phyloP scores from a whole-genome alignment of 30 jellyfish, hydroid and myxozoan genomes.

The Nemopilema nomurai region DNA sequence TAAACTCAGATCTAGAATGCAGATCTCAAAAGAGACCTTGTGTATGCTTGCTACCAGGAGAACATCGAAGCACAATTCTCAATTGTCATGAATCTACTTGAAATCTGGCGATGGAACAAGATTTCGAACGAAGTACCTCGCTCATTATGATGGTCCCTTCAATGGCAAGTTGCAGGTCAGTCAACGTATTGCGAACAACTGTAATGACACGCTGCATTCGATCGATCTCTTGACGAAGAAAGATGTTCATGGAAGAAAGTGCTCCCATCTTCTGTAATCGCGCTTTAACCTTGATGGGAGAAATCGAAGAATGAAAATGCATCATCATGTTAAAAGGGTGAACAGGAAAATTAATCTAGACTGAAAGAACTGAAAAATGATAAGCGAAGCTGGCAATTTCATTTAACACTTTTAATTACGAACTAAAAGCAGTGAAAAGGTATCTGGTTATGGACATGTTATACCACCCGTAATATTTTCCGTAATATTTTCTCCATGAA shows the following conservation, averaged over 20 bases:
- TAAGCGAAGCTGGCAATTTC: too few species aligned
- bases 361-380: too few species aligned
- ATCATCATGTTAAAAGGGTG: too few species aligned
- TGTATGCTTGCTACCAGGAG: too few species aligned
- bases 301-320: too few species aligned
- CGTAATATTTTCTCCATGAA: too few species aligned
- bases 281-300: slow-evolving; percentile 64
- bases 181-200: slow-evolving; percentile 85
- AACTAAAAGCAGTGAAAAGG: neutral
- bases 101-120: neutral
- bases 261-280: slow-evolving; percentile 96
- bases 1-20: neutral
- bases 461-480: too few species aligned
- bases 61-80: too few species aligned
- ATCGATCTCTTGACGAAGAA: slow-evolving; percentile 92
- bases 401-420: too few species aligned
- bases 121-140: slow-evolving; percentile 72
- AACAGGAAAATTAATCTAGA: too few species aligned
- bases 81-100: neutral
- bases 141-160: slow-evolving; percentile 98
- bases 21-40: too few species aligned
- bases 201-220: slow-evolving; percentile 98
- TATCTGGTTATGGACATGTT: neutral
- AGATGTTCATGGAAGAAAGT: slow-evolving; percentile 84
- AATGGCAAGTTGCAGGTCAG: slow-evolving; percentile 91